phyloP scores from a whole-genome alignment of 2,113 vertebrate genomes.

The Gasterosteus nipponicus region DNA sequence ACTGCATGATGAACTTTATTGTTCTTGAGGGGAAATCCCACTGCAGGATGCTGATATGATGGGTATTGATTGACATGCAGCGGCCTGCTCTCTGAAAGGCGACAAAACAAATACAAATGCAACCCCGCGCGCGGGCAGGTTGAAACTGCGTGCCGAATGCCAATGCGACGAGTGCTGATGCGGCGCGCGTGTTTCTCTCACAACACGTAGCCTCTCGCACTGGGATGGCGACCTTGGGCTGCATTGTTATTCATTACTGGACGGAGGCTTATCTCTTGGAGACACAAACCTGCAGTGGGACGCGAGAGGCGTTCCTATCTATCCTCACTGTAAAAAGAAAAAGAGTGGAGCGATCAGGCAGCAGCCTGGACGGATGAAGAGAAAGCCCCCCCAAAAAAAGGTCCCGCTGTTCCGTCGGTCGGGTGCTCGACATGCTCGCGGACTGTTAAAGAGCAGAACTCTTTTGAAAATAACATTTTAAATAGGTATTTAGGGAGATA shows the following conservation, averaged over 20 bases:
- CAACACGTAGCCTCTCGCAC: conserved; percentile 15
- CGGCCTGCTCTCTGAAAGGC: conserved; percentile 3
- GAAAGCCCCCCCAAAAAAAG: conserved; percentile 15
- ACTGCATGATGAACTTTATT: background rate
- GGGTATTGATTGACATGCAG: conserved; percentile 1
- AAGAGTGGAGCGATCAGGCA: conserved; percentile 35
- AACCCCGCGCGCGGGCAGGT: background rate
- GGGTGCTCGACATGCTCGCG: conserved; percentile 2
- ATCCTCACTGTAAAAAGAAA: conserved; percentile 49
- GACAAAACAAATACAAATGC: background rate
- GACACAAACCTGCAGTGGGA: conserved; percentile 52
- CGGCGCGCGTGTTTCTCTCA: background rate
- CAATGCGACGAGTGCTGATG: conserved; percentile 22
- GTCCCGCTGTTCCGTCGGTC: conserved; percentile 21
- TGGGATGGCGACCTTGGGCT: conserved; percentile 69
- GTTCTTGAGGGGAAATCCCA: conserved; percentile 2
- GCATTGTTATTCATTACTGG: conserved; percentile 74
- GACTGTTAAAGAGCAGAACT: background rate
- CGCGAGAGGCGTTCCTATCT: conserved; percentile 50
- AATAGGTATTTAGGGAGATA: background rate
- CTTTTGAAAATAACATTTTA: too few relatives aligned
- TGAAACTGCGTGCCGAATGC: conserved; percentile 35
- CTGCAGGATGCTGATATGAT: background rate
- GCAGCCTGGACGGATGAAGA: conserved; percentile 10
- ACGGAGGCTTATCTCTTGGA: conserved; percentile 64